These are phyloP conservation scores for Azorinus chamasolen DNA, from an alignment of 2,888 invertebrate genomes.

Conservation along the genomic window DNA sequence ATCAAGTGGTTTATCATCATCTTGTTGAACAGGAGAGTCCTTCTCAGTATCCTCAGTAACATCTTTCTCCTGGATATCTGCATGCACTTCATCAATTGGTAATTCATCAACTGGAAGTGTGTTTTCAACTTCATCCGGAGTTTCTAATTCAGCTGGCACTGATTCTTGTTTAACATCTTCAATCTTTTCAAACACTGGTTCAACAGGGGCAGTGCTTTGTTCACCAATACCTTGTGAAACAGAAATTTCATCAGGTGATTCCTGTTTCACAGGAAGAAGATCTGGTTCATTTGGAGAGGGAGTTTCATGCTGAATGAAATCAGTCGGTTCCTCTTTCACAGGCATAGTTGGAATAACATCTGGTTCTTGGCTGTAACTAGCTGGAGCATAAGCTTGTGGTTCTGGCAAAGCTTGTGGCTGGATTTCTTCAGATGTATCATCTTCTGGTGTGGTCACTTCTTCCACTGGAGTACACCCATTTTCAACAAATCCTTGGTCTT, in stretches of 20 bases:
- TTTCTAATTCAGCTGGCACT: slow-evolving; percentile 16
- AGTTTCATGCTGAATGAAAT: slow-evolving; percentile 23
- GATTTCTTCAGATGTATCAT: slow-evolving; percentile 72
- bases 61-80: slow-evolving; percentile 52
- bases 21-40: not conserved
- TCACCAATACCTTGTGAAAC: slow-evolving; percentile 40
- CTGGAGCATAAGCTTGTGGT: slow-evolving; percentile 73
- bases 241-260: slow-evolving; percentile 30
- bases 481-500: slow-evolving; percentile 26
- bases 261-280: slow-evolving; percentile 51
- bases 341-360: slow-evolving; percentile 66
- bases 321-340: slow-evolving; percentile 45
- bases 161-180: slow-evolving; percentile 16
- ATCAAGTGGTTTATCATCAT: not conserved
- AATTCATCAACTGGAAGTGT: slow-evolving; percentile 48
- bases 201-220: slow-evolving; percentile 46
- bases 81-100: not conserved
- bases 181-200: not conserved
- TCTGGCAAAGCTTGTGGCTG: slow-evolving; percentile 80
- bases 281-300: slow-evolving; percentile 48
- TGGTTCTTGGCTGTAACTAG: slow-evolving; percentile 69
- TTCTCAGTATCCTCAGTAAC: slow-evolving; percentile 53
- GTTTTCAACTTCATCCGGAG: slow-evolving; percentile 53
- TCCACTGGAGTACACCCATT: slow-evolving; percentile 48
- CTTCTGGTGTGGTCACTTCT: slow-evolving; percentile 60